Evolutionary conservation across 2,888 invertebrate genomes (phyloP).

Genomic region (Anaspis maculata): DNA sequence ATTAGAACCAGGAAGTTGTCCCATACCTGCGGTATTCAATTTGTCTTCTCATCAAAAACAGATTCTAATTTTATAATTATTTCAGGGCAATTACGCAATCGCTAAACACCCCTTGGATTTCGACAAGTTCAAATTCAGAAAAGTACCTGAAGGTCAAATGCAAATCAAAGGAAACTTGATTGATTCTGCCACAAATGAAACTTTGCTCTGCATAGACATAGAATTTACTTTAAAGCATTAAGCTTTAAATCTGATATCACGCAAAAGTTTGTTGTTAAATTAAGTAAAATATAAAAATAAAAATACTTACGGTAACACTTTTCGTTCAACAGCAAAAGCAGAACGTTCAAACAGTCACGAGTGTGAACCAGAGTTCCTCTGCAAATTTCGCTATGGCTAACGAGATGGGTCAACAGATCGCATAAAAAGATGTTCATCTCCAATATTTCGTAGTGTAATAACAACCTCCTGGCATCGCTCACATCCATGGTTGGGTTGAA

Average conservation of each 20-base stretch:
- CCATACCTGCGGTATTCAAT: conserved; percentile 19
- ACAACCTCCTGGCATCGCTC: conserved; percentile 35
- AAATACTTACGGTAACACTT: conserved; percentile 42
- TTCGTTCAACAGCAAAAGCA: conserved; percentile 41
- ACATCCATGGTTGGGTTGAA: conserved; percentile 35
- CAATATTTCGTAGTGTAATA: conserved; percentile 43
- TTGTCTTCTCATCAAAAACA: no score
- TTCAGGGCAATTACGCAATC: conserved; percentile 22
- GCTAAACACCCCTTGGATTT: conserved; percentile 20
- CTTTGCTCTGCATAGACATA: conserved; percentile 16
- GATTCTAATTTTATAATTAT: no score
- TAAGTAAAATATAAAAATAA: conserved; percentile 4
- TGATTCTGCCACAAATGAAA: conserved; percentile 15
- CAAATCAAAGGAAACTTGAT: conserved; percentile 14
- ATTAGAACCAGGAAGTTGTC: conserved; percentile 18
- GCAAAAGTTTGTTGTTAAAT: no score
- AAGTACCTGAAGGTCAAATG: conserved; percentile 19
- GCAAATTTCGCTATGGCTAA: conserved; percentile 37
- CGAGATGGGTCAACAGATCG: conserved; percentile 39
- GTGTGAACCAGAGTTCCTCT: conserved; percentile 41
- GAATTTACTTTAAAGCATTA: conserved; percentile 13
- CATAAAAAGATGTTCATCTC: conserved; percentile 47
- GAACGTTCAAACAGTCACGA: conserved; percentile 41
- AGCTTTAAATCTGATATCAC: no score
- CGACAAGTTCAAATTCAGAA: conserved; percentile 18